A percentile compares a stretch with the other conserved stretches of the same genome.
Evolutionary conservation across 1,140 invertebrate genomes (phyloP).

Genomic region (Cotesia typhae): DNA sequence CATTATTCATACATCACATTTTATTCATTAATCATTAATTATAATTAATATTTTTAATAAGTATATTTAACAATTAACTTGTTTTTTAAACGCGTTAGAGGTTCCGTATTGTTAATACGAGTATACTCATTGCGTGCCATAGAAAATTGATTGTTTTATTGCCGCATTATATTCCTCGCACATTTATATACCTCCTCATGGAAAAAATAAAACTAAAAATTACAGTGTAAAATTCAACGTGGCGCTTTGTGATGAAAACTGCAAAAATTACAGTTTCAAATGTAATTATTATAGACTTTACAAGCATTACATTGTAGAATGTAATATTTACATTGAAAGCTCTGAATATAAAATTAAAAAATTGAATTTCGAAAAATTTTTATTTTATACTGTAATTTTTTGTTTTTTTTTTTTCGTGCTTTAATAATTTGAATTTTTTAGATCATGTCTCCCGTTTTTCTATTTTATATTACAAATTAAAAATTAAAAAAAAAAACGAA

Average conservation of each 20-base stretch:
- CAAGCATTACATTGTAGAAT: too few species aligned
- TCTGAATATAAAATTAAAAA: too few species aligned
- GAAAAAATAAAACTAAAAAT: too few species aligned
- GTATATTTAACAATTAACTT: not conserved
- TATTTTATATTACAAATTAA: not conserved
- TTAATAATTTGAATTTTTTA: constrained; percentile 11
- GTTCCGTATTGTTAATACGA: constrained; percentile 2
- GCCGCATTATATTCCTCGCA: constrained; percentile 22
- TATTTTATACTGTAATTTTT: too few species aligned
- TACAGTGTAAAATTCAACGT: too few species aligned
- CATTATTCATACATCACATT: constrained; percentile 6
- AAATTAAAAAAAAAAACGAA: not conserved
- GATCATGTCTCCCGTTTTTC: not conserved
- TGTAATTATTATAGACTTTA: too few species aligned
- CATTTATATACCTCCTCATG: constrained; percentile 8
- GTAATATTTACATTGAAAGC: too few species aligned
- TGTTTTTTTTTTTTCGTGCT: not conserved
- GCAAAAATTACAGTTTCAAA: too few species aligned
- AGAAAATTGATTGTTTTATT: not conserved
- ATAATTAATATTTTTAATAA: constrained; percentile 1
- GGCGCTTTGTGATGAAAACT: too few species aligned
- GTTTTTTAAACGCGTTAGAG: not conserved
- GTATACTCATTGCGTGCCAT: constrained; percentile 34
- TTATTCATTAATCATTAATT: too few species aligned
- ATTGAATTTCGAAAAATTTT: too few species aligned